A percentile compares a stretch with the other conserved stretches of the same genome.
Conservation (phyloP, 2,888 invertebrate species). For the Parascotia fuliginaria region DNA sequence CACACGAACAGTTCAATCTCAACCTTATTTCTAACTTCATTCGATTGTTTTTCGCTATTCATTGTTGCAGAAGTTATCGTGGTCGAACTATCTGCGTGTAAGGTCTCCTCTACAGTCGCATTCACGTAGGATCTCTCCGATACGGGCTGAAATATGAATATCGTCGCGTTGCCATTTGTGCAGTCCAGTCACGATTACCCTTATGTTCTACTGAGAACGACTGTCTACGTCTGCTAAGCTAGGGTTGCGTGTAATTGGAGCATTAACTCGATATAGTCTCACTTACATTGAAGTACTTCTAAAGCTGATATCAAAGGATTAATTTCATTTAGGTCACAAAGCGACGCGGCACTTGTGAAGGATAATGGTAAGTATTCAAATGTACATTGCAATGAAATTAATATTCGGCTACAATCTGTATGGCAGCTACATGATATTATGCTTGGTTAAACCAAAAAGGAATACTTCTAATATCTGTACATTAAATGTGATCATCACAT, state of each 20-base stretch:
- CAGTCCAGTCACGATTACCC: constrained; percentile 61
- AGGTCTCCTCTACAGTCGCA: constrained; percentile 44
- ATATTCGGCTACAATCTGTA: no score
- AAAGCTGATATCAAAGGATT: neutral
- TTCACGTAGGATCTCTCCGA: constrained; percentile 57
- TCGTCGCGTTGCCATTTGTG: constrained; percentile 54
- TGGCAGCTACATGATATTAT: no score
- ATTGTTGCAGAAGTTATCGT: constrained; percentile 21
- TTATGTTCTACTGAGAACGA: constrained; percentile 39
- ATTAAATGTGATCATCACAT: no score
- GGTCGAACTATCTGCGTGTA: constrained; percentile 34
- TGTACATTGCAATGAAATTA: neutral
- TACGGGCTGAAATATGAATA: constrained; percentile 70
- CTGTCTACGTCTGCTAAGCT: constrained; percentile 26
- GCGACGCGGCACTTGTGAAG: neutral
- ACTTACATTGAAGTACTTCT: neutral
- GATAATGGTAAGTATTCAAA: neutral
- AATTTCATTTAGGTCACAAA: neutral
- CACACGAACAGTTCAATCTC: constrained; percentile 4
- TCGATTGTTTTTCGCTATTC: constrained; percentile 14
- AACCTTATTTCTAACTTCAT: constrained; percentile 12
- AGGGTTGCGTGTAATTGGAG: constrained; percentile 25
- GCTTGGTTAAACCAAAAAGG: no score
- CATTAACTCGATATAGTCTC: constrained; percentile 19
- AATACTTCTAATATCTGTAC: no score